Conservation (phyloP, 1,140 invertebrate species). For the Monomorium pharaonis region DNA sequence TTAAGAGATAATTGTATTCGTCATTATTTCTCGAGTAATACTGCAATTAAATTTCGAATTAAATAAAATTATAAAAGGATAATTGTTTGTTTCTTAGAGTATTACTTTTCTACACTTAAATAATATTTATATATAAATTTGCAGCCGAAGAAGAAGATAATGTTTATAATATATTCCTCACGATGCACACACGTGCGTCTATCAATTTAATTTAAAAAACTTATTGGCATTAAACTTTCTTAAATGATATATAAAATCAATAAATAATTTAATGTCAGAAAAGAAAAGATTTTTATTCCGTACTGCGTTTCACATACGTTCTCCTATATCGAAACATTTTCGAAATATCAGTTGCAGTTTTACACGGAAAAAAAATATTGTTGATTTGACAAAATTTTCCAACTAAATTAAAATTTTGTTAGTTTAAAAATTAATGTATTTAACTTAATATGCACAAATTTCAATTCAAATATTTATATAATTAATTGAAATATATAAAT, state of each 20-base stretch:
- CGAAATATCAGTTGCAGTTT: not conserved
- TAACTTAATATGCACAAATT: too few relatives aligned
- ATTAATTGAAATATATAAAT: too few relatives aligned
- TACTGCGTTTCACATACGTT: not conserved
- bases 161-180: not conserved
- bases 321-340: not conserved
- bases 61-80: not conserved
- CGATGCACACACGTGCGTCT: not conserved
- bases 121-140: not conserved
- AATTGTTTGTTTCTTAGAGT: not conserved
- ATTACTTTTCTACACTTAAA: not conserved
- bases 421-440: too few relatives aligned
- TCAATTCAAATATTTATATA: too few relatives aligned
- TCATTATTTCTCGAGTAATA: constrained; percentile 14
- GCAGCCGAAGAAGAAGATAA: not conserved
- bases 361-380: not conserved
- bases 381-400: too few relatives aligned
- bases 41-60: constrained; percentile 1
- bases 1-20: constrained; percentile 12
- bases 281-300: not conserved
- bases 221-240: not conserved
- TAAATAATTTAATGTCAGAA: not conserved
- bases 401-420: too few relatives aligned
- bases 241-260: not conserved
- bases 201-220: not conserved